phyloP scores from a whole-genome alignment of 2,113 vertebrate genomes.

The Muntiacus muntjak region DNA sequence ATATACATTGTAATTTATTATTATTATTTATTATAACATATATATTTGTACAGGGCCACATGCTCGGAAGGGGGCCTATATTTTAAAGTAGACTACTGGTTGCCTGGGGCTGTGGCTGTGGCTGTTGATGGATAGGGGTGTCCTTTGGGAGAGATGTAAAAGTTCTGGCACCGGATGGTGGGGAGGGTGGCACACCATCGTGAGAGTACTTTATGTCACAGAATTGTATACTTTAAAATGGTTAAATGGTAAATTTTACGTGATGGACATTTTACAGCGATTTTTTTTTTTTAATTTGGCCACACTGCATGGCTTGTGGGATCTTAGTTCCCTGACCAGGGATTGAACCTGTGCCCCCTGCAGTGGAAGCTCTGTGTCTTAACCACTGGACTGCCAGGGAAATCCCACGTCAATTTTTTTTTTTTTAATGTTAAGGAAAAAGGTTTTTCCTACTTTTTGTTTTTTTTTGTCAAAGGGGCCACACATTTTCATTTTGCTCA shows the following conservation, averaged over 20 bases:
- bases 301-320: not conserved
- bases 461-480: not conserved
- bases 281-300: not conserved
- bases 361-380: not conserved
- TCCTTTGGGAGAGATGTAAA: not conserved
- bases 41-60: not conserved
- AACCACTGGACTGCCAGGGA: not conserved
- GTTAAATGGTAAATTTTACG: not conserved
- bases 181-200: not conserved
- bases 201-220: not conserved
- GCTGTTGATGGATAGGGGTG: not conserved
- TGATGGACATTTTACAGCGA: not conserved
- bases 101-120: not conserved
- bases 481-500: not conserved
- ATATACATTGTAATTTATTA: not conserved
- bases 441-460: not conserved
- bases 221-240: not conserved
- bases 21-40: not conserved
- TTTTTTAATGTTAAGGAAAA: not conserved
- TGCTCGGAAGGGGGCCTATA: not conserved
- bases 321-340: not conserved
- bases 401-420: not conserved
- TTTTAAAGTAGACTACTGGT: not conserved
- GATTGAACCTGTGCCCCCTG: not conserved
- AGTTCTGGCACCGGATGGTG: not conserved